A percentile compares a stretch with the other conserved stretches of the same genome.
Evolutionary conservation across 2,113 vertebrate species (phyloP).

Genomic region (Bucco capensis): DNA sequence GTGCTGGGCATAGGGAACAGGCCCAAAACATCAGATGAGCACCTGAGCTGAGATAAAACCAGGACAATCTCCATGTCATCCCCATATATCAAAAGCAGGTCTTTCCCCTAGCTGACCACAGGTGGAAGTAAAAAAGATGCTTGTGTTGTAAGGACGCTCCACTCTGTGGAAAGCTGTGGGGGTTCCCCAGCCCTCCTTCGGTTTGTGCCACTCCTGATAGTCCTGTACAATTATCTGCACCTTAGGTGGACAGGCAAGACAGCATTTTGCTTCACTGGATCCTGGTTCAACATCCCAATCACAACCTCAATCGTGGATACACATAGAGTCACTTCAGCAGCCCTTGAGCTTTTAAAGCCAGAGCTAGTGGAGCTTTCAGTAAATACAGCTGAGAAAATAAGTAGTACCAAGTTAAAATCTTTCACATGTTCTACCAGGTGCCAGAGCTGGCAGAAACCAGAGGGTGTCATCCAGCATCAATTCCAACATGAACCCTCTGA

Average conservation of each 20-base stretch:
- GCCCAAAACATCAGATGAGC: not conserved
- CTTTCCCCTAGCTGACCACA: not conserved
- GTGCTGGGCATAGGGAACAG: not conserved
- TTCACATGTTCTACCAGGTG: not conserved
- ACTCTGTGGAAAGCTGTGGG: not conserved
- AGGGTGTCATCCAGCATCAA: not conserved
- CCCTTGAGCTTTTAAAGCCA: not conserved
- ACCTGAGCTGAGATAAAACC: rapidly evolving
- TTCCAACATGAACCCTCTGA: not conserved
- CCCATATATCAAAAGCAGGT: not conserved
- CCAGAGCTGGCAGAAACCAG: not conserved
- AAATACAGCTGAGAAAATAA: not conserved
- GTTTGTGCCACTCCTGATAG: not conserved
- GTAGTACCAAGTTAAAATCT: not conserved
- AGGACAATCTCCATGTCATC: not conserved
- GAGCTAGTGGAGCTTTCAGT: not conserved
- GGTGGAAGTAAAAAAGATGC: not conserved
- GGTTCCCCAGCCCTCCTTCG: not conserved
- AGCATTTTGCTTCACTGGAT: not conserved
- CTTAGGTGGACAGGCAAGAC: not conserved
- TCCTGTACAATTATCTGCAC: not conserved
- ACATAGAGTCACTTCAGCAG: not conserved
- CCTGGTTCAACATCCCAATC: not conserved
- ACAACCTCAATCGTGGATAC: not conserved
- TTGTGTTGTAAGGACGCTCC: too few species aligned